Base-by-base conservation (phyloP, 2,113 vertebrate genomes). In the Cyprinodon tularosa region DNA sequence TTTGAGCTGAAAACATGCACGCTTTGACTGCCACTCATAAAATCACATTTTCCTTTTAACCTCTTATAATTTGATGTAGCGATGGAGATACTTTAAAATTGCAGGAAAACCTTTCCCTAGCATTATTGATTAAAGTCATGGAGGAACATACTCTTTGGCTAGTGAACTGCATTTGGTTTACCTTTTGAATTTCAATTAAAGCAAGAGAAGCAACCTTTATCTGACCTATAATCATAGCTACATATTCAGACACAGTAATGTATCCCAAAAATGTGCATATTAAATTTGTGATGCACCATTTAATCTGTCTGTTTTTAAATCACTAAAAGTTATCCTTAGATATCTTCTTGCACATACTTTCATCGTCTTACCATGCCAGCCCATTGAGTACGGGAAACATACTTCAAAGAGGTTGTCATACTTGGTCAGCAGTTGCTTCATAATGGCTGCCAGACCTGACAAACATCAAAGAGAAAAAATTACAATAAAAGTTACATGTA, bases 311-410 rank as follows among this genome's bases (percentile, higher is more conserved):
- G 65, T 72, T 39, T 14, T 20, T 40, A 29, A 62, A 66, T 3
- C 11, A 72, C 40, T 40, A 20, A 44, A 42, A 65, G 13, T 9
- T 12, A 5, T 36, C 29, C 15, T 62, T 38, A 62, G 37, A 38
- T 13, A 38, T 12, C 15, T 38, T 38, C 20, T 39, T 40, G 38
- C 57, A 2, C 3, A 8, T 12, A 70, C 15, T 38, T 20, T 77
- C 53, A 42, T 39, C 36, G 67, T 66, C 90, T 90, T 91, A 95
- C 94, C 94, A 15, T 95, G 94, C 94, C 94, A 95, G 82, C 94
- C 94, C 94, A 94, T 95, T 63, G 93, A 94, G 84, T 95, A 95
- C 13, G 94, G 91, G 79, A 95, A 95, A 4, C 92, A 93, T 74
- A 91, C 86, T 73, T 94, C 85, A 69, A 95, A 95, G 69, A 95